Conservation (phyloP, 2,113 vertebrate species). For the Salvelinus alpinus region DNA sequence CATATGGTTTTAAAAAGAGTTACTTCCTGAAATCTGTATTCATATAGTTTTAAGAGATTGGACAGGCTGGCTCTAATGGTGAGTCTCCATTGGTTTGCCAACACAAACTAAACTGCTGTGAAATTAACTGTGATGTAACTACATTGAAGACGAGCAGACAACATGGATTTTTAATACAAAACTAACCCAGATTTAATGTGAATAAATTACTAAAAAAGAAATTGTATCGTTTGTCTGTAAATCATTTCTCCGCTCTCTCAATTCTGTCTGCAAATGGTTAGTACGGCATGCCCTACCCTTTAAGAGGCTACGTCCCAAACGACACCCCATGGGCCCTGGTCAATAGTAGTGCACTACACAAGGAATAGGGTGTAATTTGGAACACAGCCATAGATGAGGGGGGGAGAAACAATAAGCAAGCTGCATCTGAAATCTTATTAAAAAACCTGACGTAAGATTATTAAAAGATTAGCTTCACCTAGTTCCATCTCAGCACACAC, state of each 20-base stretch:
- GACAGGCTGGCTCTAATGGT: too few species aligned
- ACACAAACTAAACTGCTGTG: constrained; percentile 22
- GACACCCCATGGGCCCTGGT: too few species aligned
- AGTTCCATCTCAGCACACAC: constrained; percentile 60
- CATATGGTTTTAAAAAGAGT: too few species aligned
- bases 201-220: constrained; percentile 20
- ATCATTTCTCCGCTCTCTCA: too few species aligned
- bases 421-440: constrained; percentile 50
- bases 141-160: constrained; percentile 27
- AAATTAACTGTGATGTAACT: constrained; percentile 35
- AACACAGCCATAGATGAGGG: neutral
- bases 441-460: constrained; percentile 68
- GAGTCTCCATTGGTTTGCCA: neutral
- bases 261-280: constrained; percentile 17
- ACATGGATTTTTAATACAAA: constrained; percentile 13
- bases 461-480: constrained; percentile 77
- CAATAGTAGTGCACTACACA: too few species aligned
- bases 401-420: constrained; percentile 41
- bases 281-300: constrained; percentile 32
- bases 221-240: too few species aligned
- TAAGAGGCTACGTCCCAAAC: neutral
- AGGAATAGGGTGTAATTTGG: too few species aligned
- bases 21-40: too few species aligned
- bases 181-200: constrained; percentile 13
- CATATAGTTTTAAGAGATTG: too few species aligned